Evolutionary conservation across 2,888 invertebrate species (phyloP).

Genomic region (Callyntrura guangdongensis): DNA sequence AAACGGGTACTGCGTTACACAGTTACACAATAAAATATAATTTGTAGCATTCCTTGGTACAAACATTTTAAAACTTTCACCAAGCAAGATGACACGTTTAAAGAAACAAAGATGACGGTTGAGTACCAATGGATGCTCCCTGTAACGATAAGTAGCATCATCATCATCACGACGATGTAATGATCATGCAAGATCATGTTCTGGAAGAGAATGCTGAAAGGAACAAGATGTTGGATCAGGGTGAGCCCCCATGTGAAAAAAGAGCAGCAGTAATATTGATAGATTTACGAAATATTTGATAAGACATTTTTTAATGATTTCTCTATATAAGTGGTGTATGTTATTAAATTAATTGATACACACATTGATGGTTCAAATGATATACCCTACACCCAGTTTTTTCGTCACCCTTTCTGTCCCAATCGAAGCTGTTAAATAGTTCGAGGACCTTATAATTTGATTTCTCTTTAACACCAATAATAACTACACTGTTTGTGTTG

Average conservation of each 20-base stretch:
- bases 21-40: no score
- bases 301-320: background rate
- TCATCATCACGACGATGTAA: background rate
- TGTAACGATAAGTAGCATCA: background rate
- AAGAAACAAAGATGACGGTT: background rate
- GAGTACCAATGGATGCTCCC: background rate
- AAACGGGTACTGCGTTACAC: background rate
- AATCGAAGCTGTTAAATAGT: slow-evolving; percentile 48
- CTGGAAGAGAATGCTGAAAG: slow-evolving; percentile 35
- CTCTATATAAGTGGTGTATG: slow-evolving; percentile 32
- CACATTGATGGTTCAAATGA: background rate
- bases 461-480: slow-evolving; percentile 58
- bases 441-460: slow-evolving; percentile 64
- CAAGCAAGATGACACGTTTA: background rate
- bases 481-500: slow-evolving; percentile 54
- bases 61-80: background rate
- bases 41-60: background rate
- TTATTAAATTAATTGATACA: background rate
- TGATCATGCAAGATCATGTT: background rate
- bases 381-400: background rate
- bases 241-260: slow-evolving; percentile 56
- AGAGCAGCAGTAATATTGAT: slow-evolving; percentile 1
- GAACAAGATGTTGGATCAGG: slow-evolving; percentile 58
- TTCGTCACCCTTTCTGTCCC: background rate
- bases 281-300: background rate